Base-by-base conservation (phyloP, 2,797 vertebrate genomes). In the Pangasius krempfi region DNA sequence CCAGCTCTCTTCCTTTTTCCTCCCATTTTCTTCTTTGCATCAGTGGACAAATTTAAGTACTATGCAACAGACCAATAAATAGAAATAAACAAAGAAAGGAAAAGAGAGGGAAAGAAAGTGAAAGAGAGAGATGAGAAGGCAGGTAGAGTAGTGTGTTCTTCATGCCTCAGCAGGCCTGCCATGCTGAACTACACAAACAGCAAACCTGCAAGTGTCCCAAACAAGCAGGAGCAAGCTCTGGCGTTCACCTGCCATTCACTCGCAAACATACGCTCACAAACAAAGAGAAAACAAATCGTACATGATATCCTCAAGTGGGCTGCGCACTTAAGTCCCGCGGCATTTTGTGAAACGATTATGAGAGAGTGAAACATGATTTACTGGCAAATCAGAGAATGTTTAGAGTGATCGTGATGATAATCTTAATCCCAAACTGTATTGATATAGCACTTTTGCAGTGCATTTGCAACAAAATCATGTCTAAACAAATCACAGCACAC, bases 111-210 rank as follows among this genome's bases (percentile, higher is more conserved):
- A 86, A 30, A 37, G 13, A 25, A 80, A 80, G 30, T 12, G 9
- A 66, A 50, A 10, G 75, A 68, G 75, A 80, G 54, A 13, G 66
- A 84, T 25, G 54, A 83, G 66, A 83, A 56, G 40, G 80, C 25
- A 6, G n/a, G 37, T 25, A 81, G 84, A 50, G 33, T 50, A 9
- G 52, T 47, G 30, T 54, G 82, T 47, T 66, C 37, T 89, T 90
- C 89, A 76, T 90, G 91, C 70, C 85, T 83, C 88, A 37, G 91
- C 91, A 91, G 87, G 91, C 84, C 88, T 90, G 58, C 16, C 47
- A 7, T 88, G 70, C 86, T 87, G 52, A 88, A 62, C 89, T 87
- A 88, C 58, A 79, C 86, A 92, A 60, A 89, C 78, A 52, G 84
- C 83, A n/a, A 89, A 85, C 56, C 60, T 58, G 78, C 76, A 81